phyloP scores from a whole-genome alignment of 2,888 invertebrate genomes.

The Ennomos erosarius region DNA sequence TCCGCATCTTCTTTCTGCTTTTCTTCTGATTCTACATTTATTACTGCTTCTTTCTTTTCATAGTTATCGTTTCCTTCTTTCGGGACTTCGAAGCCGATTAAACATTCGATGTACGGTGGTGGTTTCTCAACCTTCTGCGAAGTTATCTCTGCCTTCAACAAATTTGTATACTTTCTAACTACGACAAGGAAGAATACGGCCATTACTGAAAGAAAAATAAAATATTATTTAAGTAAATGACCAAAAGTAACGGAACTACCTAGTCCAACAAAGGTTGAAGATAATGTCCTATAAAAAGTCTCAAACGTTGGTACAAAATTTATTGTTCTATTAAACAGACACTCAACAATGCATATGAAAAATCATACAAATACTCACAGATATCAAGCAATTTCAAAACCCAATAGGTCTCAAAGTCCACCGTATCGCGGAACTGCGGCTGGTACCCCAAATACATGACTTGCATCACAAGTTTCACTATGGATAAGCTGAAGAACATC shows the following conservation, averaged over 20 bases:
- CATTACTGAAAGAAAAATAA: slow-evolving; percentile 49
- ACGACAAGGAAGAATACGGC: slow-evolving; percentile 53
- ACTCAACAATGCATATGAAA: background rate
- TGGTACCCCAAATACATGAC: slow-evolving; percentile 62
- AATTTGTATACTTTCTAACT: slow-evolving; percentile 56
- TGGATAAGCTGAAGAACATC: slow-evolving; percentile 62
- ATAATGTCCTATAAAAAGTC: too few species aligned
- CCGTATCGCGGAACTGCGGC: slow-evolving; percentile 47
- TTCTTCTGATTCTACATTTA: slow-evolving; percentile 43
- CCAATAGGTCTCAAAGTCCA: slow-evolving; percentile 53
- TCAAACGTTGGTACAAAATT: too few species aligned
- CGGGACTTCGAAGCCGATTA: slow-evolving; percentile 48
- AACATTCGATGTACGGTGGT: slow-evolving; percentile 67
- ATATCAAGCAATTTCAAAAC: slow-evolving; percentile 62
- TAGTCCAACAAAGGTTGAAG: background rate
- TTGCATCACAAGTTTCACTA: slow-evolving; percentile 64
- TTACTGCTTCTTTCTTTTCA: slow-evolving; percentile 41
- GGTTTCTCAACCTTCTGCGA: slow-evolving; percentile 56
- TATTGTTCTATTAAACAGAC: background rate
- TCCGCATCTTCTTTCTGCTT: slow-evolving; percentile 38
- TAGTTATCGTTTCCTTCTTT: slow-evolving; percentile 21
- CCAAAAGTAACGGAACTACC: background rate
- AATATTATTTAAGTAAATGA: background rate
- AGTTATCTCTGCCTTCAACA: slow-evolving; percentile 50
- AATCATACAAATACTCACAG: slow-evolving; percentile 50